Base-by-base conservation (phyloP, 53 echinoderm and acorn worm species). In the Stichopus horrens region DNA sequence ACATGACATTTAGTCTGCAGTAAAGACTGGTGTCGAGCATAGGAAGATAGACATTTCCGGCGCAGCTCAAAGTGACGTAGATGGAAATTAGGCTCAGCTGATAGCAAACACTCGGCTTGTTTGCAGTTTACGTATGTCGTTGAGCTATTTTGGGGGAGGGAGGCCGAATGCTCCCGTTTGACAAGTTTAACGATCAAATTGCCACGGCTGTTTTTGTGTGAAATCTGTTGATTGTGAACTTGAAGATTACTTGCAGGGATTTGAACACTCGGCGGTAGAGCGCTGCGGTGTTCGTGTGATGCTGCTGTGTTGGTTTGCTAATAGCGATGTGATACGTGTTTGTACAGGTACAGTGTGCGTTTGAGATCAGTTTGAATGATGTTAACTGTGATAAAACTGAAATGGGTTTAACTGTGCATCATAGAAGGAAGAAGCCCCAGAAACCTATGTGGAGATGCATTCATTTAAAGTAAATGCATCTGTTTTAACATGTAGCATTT, bases 31-130 rank as follows among this genome's bases (percentile, higher is more conserved):
- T 18, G 14, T 71, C 18, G 77, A 76, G 77, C 14, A 54, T 76
- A 54, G 71, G 71, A 65, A 85, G 85, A 67, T n/a, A 52, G 85
- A 85, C 67, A 66, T 85, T 85, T 85, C 85, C 85, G 85, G 83
- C 65, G 59, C 19, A 83, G 58, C 83, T 16, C 83, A 83, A 76
- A 58, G 85, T 85, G 85, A 85, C 85, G 85, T 66, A 85, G 5
- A 85, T 85, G 85, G 85, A 85, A 85, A 85, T 85, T 85, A 67
- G 71, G 85, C 63, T 68, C 85, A 67, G 71, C 85, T 85, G 67
- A 85, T 85, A 85, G 52, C 85, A 85, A 85, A 85, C 68, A 85
- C 85, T 66, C 52, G 18, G 51, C 85, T 66, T 65, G 65, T 85
- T 85, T 59, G 63, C 67, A 57, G 85, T 85, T 85, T 85, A 85